Base-by-base conservation (phyloP, 1,140 invertebrate species). In the Zelostemma sp. region DNA sequence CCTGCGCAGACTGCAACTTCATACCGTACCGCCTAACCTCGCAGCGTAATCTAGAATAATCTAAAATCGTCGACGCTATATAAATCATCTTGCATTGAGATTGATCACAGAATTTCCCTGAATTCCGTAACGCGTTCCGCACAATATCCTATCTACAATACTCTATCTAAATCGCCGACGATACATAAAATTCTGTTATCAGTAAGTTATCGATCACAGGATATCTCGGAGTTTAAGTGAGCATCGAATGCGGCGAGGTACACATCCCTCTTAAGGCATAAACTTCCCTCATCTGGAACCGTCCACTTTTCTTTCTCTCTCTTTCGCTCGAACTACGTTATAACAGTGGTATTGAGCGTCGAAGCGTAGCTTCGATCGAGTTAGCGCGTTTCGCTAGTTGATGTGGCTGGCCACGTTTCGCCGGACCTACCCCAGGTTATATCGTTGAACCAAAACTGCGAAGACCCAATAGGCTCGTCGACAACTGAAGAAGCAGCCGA, bases 351-450 rank as follows among this genome's bases (percentile, higher is more conserved):
- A 68, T 68, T 63, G 66, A 63, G 59, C 66, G 55, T 68, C 55
- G 57, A 61, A 67, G 57, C 51, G 47, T 54, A 48, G 51, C 25
- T 60, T 50, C 50, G 54, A 59, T 48, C 45, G 51, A 56, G 11
- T 46, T 19, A 12, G 11, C 14, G 46, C 46, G 46, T 19, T 6
- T 28, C 46, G 11, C 28, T 15, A 15, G 1, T n/a, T 1, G 19
- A 1, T 1, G 41, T 5, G 18, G 4, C 5, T 17, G 67, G 55
- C 55, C 69, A 67, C 38, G 63, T 35, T 11, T 59, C 60, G 31
- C 45, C 60, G 58, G 70, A 85, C 83, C 72, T 84, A 85, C 84
- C 84, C 84, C 84, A 85, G 61, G 80, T 80, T 72, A 85, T 85
- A 59, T 85, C 79, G 72, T 85, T 82, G 72, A 85, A 81, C 74